Evolutionary conservation across 35 echinoderm and acorn worm species (phyloP), one percentile per base, ranked within the genome.

Genomic region (Lytechinus variegatus): DNA sequence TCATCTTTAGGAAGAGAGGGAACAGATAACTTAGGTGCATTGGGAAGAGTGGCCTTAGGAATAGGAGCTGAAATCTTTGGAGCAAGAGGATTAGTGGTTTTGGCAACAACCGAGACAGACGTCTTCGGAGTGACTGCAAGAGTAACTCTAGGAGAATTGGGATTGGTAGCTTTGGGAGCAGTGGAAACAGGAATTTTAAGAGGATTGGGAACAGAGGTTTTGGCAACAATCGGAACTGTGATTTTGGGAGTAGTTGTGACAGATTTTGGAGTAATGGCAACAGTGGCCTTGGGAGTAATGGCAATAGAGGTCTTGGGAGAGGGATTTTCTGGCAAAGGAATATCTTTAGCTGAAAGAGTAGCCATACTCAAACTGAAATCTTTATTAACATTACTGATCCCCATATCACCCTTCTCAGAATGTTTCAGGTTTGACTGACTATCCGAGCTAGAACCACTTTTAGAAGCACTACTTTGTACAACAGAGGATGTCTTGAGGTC

Each of bases 281-380:
- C 66, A 79, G 66, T 16, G 14, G 66, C 21, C 7, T 79, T 79
- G 66, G 66, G 66, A 16, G 66, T 58, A 79, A 79, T 79, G 66
- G 66, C 66, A 79, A 79, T 24, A 79, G 66, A 24, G 66, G 66
- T 79, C 7, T 79, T 79, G 66, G 66, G 66, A 79, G 66, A 79
- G 66, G 66, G 66, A 79, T 79, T 79, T 79, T 79, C 66, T 79
- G 66, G 66, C 66, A 79, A 79, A 79, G 66, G 66, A n/a, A 79
- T 79, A 79, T 79, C 66, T 79, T 79, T 79, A 19, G 66, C 66
- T n/a, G 66, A 79, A 79, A 79, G 66, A 79, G 66, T 79, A 79
- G 66, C 66, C 66, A 79, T 79, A 79, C 16, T 79, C 66, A 79
- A 79, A 21, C 66, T 79, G 66, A 79, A 24, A 21, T 79, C 66